Percentiles rank a stretch among this genome's conserved stretches.
phyloP scores from a whole-genome alignment of 2,888 invertebrate genomes.

The Caenorhabditis sp. region DNA sequence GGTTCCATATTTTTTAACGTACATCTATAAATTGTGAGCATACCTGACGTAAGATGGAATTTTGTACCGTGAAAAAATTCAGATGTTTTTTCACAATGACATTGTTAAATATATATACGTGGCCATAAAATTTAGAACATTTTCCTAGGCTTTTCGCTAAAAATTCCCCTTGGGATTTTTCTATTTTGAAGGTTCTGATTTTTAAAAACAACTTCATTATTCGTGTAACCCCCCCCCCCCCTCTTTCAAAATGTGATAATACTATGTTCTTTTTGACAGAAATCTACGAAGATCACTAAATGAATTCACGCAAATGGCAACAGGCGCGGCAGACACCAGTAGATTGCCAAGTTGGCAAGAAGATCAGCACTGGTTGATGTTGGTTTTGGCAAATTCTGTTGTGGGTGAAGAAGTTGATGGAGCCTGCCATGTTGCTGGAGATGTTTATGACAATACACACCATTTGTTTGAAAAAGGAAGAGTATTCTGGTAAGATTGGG shows the following conservation, averaged over 20 bases:
- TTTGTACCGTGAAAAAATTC: no score
- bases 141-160: no score
- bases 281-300: constrained; percentile 26
- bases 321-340: constrained; percentile 62
- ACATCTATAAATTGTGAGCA: no score
- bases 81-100: no score
- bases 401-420: constrained; percentile 54
- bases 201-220: no score
- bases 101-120: no score
- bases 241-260: constrained; percentile 3
- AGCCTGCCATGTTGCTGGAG: constrained; percentile 44
- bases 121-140: no score
- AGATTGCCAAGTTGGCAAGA: constrained; percentile 80
- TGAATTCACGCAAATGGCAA: constrained; percentile 38
- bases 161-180: no score
- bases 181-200: no score
- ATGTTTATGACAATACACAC: constrained; percentile 44
- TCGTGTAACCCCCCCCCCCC: no score
- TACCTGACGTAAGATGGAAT: no score
- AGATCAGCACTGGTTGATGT: constrained; percentile 87
- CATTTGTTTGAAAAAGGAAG: constrained; percentile 16
- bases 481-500: background rate
- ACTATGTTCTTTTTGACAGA: constrained; percentile 24
- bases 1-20: no score
- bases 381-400: constrained; percentile 75